Evolutionary conservation across 2,797 vertebrate genomes (phyloP), one percentile per base, ranked within the genome.

Genomic region (Nothura maculosa): DNA sequence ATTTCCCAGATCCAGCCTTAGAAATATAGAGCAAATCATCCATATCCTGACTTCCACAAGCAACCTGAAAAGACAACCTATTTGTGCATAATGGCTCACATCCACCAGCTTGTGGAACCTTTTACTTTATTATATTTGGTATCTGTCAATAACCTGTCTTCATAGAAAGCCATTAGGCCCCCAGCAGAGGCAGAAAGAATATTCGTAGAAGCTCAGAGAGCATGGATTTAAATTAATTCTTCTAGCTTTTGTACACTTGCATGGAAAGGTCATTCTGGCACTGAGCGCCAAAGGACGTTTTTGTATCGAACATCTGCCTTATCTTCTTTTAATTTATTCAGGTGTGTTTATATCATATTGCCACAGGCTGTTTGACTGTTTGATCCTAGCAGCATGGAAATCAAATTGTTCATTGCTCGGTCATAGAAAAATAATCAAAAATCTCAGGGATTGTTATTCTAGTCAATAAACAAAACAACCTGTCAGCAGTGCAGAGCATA

Each of bases 371-470:
- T 30, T 90, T 77, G 42, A 9, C 40, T 92, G 14, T 68, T 87
- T 91, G 34, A 80, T 88, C 60, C 30, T 22, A 87, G 52, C 3
- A 78, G 24, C 25, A 90, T 75, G 27, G 67, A 94, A 94, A 81
- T 67, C 22, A 72, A 25, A 84, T 58, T 45, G 15, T 69, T 84
- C 17, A 14, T 63, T 80, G 42, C 69, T 63, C 63, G 72, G 9
- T 66, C 61, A 54, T 45, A 16, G 58, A 75, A 93, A 86, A 93
- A 58, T 6, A 90, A 64, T 40, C 1, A 0, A 58, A 81, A 81
- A 57, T 75, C 25, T n/a, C 67, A 22, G 28, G 24, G 45, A 57
- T 38, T 67, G 28, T 85, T 16, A 21, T 82, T 85, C 11, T 10
- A 55, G 27, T 62, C 60, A 76, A 47, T 85, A 81, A 80, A 75